Evolutionary conservation across 2,888 invertebrate genomes (phyloP), one percentile per base, ranked within the genome.

Genomic region (Drosophila colorata): DNA sequence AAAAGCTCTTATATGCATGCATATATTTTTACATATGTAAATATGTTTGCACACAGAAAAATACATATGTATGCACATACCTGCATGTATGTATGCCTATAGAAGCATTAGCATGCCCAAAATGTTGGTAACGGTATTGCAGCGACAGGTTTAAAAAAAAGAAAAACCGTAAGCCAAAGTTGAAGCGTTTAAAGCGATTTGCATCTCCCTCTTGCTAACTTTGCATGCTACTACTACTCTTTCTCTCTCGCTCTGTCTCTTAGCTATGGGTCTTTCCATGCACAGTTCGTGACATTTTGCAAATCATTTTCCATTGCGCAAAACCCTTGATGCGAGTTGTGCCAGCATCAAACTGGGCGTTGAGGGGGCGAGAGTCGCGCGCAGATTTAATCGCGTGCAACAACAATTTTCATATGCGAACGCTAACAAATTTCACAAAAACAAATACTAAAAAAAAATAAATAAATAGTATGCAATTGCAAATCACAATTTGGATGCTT

Each of bases 231-330:
- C 46, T 52, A 33, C 58, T 23, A 13, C 52, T 37, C 41, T 18
- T 47, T 20, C 48, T 8, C 16, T 44, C 33, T 41, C 35, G 9
- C 41, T 44, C 47, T 28, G 9, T 20, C 4, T 23, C 8, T 9
- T 25, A 11, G 35, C 25, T 59, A 40, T 65, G 48, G 52, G 56
- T 61, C 33, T 59, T 20, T 47, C 38, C 37, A 41, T 41, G 55
- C 55, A 23, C 40, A 61, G 46, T 61, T 65, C 52, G 51, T 68
- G 73, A 64, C 67, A 69, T 73, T 88, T 78, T 78, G 86, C 86
- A 87, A 89, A 89, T 87, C 83, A 87, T 82, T 85, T 85, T 87
- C 61, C 78, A 66, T 86, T 88, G 85, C 86, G 83, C 89, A 89
- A 83, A 84, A 66, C 84, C 84, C 88, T 84, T 88, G 74, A 88